A percentile compares a stretch with the other conserved stretches of the same genome.
These are phyloP conservation scores for Pangasius djambal DNA, from an alignment of 2,797 vertebrate genomes.

Conservation along the genomic window DNA sequence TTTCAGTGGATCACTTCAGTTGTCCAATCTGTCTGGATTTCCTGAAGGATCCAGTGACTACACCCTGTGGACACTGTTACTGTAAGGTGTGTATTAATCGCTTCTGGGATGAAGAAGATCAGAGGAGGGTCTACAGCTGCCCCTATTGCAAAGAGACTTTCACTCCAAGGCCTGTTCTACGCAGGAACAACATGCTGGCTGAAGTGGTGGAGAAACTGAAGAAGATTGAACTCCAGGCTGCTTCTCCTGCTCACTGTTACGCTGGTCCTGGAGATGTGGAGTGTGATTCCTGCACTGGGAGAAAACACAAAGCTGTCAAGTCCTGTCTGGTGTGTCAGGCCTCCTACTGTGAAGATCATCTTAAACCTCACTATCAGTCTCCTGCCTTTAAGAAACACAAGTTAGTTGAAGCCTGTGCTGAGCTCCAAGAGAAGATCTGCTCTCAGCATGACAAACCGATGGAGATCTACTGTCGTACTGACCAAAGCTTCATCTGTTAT, in stretches of 20 bases:
- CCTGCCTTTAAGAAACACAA: background rate
- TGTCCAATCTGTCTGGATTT: background rate
- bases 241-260: no score
- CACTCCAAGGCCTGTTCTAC: no score
- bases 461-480: background rate
- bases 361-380: constrained; percentile 9
- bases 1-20: background rate
- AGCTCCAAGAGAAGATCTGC: constrained; percentile 4
- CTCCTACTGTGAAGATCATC: background rate
- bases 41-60: background rate
- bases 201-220: no score
- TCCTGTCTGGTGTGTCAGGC: background rate
- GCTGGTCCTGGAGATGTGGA: constrained; percentile 7
- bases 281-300: background rate
- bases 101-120: background rate
- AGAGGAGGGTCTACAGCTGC: background rate
- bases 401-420: background rate
- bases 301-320: background rate
- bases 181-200: no score
- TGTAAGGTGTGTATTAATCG: background rate
- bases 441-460: background rate
- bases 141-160: background rate
- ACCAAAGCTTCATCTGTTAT: background rate
- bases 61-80: background rate
- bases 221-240: no score